Evolutionary conservation across 92 coral and sea anemone species (phyloP), one percentile per base, ranked within the genome.

Genomic region (Actinernus sp.): DNA sequence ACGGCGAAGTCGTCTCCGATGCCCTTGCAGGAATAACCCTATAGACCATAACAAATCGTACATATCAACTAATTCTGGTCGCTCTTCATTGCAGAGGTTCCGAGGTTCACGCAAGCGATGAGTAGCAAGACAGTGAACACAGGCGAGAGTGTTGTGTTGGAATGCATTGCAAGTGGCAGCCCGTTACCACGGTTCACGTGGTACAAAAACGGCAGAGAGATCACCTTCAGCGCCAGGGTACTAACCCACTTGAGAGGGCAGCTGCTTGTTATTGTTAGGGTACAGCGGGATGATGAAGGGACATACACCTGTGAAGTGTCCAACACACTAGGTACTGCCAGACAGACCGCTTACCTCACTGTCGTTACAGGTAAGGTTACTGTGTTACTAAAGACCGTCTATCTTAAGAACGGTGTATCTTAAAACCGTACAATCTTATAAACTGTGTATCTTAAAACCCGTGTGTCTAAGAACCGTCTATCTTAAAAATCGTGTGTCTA

Each of bases 271-370:
- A 76, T 90, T n/a, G 58, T 83, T 7, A 73, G 69, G 49, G 83
- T 71, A 0, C 37, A 64, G 26, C 62, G 33, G 25, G 69, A 75
- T 22, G 92, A 90, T 55, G 82, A 55, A 0, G 97, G 86, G 1
- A 61, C 63, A 4, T 90, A 90, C 40, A 56, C 80, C 1, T 90
- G 97, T 56, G 78, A 72, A 33, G 97, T 84, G 5, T 23, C 97
- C 1, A 90, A 90, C 68, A 44, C 84, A 3, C 68, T 78, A 14
- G 97, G 97, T 1, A 63, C 69, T 6, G 83, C 55, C 1, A 70
- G 74, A 0, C 83, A 59, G 49, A 40, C 72, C 2, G 81, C 88
- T 0, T 22, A 63, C 18, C 77, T 89, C 22, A 51, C 63, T 8
- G 88, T 89, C 16, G 27, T 64, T 25, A 52, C 68, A 37, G 97